phyloP scores from a whole-genome alignment of 2,113 vertebrate species.

The Ceyx margarethae region DNA sequence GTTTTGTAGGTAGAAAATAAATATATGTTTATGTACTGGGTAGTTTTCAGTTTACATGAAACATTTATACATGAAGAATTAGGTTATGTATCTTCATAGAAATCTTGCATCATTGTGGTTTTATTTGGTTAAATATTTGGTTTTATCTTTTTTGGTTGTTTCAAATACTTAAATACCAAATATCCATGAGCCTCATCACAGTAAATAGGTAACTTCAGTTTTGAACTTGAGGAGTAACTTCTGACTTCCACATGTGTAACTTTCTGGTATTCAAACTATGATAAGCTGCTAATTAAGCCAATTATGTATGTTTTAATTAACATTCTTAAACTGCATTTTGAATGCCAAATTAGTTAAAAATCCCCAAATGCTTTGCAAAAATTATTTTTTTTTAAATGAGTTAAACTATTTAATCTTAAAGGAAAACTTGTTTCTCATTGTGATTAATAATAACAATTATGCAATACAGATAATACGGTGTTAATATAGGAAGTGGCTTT shows the following conservation, averaged over 20 bases:
- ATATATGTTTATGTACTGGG: neutral
- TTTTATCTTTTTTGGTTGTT: neutral
- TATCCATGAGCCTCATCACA: neutral
- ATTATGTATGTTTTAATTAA: neutral
- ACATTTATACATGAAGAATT: neutral
- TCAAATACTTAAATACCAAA: neutral
- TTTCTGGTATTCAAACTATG: neutral
- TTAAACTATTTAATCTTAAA: neutral
- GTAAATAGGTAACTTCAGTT: neutral
- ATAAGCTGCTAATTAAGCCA: neutral
- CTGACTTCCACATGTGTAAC: neutral
- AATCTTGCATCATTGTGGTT: neutral
- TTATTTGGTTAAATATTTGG: neutral
- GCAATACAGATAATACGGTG: neutral
- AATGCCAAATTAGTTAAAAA: neutral
- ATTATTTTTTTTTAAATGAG: accelerated
- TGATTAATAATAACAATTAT: neutral
- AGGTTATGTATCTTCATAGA: neutral
- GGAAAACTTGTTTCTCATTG: neutral
- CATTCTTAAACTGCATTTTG: neutral
- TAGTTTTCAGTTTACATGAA: neutral
- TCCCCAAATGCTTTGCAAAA: neutral
- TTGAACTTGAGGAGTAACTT: neutral
- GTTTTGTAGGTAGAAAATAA: neutral
- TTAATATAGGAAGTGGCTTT: neutral